Conservation (phyloP, 2,113 vertebrate genomes). For the Pygoscelis antarcticus region DNA sequence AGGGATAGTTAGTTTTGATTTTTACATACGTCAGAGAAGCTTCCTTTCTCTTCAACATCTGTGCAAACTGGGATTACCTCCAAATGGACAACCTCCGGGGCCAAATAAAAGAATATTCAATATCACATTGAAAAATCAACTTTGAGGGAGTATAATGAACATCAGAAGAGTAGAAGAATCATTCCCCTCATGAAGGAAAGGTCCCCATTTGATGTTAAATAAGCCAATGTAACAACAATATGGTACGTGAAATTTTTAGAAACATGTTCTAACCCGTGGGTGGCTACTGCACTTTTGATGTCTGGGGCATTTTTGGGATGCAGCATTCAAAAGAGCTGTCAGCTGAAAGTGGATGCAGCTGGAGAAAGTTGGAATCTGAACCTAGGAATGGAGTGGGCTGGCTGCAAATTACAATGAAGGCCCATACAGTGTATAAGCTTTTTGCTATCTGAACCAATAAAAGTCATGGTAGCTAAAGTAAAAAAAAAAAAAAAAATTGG, state of each 20-base stretch:
- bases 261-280: neutral
- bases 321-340: constrained; percentile 13
- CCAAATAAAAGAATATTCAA: neutral
- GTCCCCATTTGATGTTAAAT: neutral
- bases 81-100: neutral
- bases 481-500: neutral
- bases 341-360: constrained; percentile 45
- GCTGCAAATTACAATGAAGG: neutral
- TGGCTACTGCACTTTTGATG: constrained; percentile 1
- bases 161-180: neutral
- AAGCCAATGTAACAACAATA: neutral
- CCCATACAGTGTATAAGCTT: neutral
- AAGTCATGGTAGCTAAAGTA: neutral
- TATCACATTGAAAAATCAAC: neutral
- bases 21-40: neutral
- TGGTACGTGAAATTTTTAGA: neutral
- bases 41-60: neutral
- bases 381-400: neutral
- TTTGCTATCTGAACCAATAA: neutral
- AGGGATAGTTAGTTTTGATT: neutral
- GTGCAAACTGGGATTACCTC: neutral
- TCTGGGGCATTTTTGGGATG: constrained; percentile 14
- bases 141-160: neutral
- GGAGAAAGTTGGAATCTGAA: constrained; percentile 37
- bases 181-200: neutral